phyloP scores from a whole-genome alignment of 2,797 vertebrate genomes.

The Argentina silus region DNA sequence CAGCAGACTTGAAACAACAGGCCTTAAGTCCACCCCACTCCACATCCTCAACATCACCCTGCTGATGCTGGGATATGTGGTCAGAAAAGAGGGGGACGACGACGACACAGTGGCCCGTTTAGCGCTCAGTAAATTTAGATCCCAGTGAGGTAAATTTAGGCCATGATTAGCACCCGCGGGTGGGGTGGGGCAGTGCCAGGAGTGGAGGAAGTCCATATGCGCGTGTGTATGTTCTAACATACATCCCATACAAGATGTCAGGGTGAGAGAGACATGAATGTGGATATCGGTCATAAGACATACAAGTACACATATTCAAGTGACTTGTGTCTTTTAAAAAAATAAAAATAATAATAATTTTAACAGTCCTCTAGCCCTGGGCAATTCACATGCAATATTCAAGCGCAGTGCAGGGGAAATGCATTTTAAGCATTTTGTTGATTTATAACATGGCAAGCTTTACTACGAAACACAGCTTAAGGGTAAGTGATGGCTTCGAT shows the following conservation, averaged over 20 bases:
- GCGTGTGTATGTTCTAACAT: constrained; percentile 29
- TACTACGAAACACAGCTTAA: background rate
- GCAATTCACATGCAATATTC: constrained; percentile 28
- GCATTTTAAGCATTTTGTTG: constrained; percentile 2
- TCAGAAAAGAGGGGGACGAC: constrained; percentile 25
- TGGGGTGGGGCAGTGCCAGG: constrained; percentile 46
- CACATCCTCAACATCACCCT: constrained; percentile 45
- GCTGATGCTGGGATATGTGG: constrained; percentile 57
- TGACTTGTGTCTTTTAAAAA: constrained; percentile 17
- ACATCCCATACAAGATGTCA: constrained; percentile 25
- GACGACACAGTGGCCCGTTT: constrained; percentile 62
- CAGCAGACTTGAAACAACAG: constrained; percentile 45
- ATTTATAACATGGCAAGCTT: background rate
- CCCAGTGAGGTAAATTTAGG: constrained; percentile 64
- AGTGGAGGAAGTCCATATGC: constrained; percentile 15
- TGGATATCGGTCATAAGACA: background rate
- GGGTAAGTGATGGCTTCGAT: background rate
- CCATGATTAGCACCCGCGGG: constrained; percentile 61
- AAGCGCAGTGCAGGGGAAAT: constrained; percentile 45
- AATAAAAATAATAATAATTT: too few relatives aligned
- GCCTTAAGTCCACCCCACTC: constrained; percentile 40
- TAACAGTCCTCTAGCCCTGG: background rate
- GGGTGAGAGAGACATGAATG: constrained; percentile 31
- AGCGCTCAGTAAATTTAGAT: constrained; percentile 64
- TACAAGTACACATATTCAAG: constrained; percentile 39